phyloP scores from a whole-genome alignment of 2,113 vertebrate genomes.

The Leucopsar rothschildi region DNA sequence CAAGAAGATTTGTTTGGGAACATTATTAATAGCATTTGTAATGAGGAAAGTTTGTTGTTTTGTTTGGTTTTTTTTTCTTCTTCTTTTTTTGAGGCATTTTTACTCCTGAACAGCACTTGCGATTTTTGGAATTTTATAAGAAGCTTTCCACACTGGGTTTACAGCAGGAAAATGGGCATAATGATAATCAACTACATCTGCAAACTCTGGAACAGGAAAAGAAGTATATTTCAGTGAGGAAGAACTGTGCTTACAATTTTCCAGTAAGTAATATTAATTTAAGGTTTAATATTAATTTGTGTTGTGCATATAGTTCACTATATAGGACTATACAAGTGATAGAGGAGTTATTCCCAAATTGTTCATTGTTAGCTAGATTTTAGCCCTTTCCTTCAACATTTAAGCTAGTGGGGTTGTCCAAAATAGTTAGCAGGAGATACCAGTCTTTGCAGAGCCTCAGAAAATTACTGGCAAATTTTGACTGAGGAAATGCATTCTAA shows the following conservation, averaged over 20 bases:
- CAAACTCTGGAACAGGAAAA: slow-evolving; percentile 84
- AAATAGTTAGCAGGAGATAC: neutral
- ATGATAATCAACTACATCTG: slow-evolving; percentile 77
- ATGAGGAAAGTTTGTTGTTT: neutral
- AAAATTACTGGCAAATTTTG: neutral
- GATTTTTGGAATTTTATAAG: slow-evolving; percentile 92
- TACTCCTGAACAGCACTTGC: slow-evolving; percentile 87
- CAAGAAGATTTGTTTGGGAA: neutral
- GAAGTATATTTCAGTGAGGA: slow-evolving; percentile 84
- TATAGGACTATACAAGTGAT: neutral
- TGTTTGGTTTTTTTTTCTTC: neutral
- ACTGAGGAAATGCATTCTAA: neutral
- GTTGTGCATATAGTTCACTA: neutral
- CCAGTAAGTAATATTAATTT: slow-evolving; percentile 75
- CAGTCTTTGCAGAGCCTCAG: neutral
- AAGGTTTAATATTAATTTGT: neutral
- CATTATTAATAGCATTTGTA: neutral
- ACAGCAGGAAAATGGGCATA: slow-evolving; percentile 86
- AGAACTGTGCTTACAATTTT: slow-evolving; percentile 95
- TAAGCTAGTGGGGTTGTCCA: neutral
- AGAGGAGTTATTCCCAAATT: neutral
- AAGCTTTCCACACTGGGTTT: slow-evolving; percentile 87
- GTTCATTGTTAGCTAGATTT: neutral
- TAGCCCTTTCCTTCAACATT: neutral
- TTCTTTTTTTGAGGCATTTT: slow-evolving; percentile 78